Evolutionary conservation across 1,140 invertebrate genomes (phyloP).

Genomic region (Aphidius ervi): DNA sequence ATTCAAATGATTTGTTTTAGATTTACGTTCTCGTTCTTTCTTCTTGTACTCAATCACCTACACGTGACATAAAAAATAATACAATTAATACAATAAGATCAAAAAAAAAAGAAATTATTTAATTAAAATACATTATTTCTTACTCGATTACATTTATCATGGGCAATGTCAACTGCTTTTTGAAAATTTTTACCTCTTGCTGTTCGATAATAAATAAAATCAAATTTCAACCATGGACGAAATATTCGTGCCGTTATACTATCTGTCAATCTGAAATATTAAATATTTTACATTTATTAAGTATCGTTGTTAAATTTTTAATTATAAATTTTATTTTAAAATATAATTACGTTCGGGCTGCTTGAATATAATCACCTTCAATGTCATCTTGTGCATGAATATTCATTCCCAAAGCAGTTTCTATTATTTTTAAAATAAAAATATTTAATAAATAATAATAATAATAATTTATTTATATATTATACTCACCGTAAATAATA

Average conservation of each 20-base stretch:
- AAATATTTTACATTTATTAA: slow-evolving; percentile 20
- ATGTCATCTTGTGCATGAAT: slow-evolving; percentile 60
- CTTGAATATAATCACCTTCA: slow-evolving; percentile 59
- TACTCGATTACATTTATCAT: slow-evolving; percentile 38
- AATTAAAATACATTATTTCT: slow-evolving; percentile 19
- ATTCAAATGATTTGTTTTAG: too few relatives aligned
- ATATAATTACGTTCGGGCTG: slow-evolving; percentile 36
- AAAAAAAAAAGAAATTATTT: too few relatives aligned
- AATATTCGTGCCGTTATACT: slow-evolving; percentile 30
- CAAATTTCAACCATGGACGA: slow-evolving; percentile 35
- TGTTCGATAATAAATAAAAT: slow-evolving; percentile 33
- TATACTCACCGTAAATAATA: slow-evolving; percentile 62
- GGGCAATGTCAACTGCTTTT: slow-evolving; percentile 34
- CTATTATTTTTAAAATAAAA: slow-evolving; percentile 30
- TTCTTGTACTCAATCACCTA: slow-evolving; percentile 14
- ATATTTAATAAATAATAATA: neutral
- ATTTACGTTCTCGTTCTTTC: neutral
- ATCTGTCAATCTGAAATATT: slow-evolving; percentile 29
- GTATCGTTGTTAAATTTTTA: slow-evolving; percentile 9
- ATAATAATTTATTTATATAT: neutral
- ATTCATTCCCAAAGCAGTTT: slow-evolving; percentile 67
- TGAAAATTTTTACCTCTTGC: slow-evolving; percentile 33
- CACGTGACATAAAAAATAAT: neutral
- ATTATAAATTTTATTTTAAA: neutral
- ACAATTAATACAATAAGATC: too few relatives aligned